A percentile compares a stretch with the other conserved stretches of the same genome.
Conservation (phyloP, 2,888 invertebrate species). For the Entomobrya multifasciata region DNA sequence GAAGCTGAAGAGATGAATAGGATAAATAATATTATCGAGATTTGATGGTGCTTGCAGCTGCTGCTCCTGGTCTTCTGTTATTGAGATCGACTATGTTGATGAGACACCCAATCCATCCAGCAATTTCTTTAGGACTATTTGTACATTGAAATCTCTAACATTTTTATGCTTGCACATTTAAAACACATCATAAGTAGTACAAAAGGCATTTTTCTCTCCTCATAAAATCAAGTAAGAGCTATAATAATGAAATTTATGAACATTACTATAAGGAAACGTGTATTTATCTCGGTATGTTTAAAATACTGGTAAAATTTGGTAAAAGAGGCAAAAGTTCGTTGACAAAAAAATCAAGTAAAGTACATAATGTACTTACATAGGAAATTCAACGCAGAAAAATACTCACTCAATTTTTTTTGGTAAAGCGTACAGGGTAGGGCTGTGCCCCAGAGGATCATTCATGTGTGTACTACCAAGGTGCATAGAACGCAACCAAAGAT, state of each 20-base stretch:
- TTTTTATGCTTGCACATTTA: not conserved
- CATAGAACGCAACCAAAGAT: not conserved
- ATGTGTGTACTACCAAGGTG: not conserved
- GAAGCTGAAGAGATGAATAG: constrained; percentile 44
- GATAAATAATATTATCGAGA: constrained; percentile 43
- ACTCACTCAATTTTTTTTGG: not conserved
- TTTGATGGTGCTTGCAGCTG: constrained; percentile 52
- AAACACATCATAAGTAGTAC: not conserved
- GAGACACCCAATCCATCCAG: constrained; percentile 53
- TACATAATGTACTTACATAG: too few species aligned
- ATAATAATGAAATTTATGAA: constrained; percentile 34
- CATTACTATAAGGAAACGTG: not conserved
- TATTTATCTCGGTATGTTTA: not conserved
- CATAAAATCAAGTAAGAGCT: constrained; percentile 56
- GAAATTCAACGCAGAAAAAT: too few species aligned
- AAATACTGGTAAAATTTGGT: constrained; percentile 5
- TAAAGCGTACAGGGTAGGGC: not conserved
- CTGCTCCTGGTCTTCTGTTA: constrained; percentile 40
- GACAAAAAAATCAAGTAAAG: too few species aligned
- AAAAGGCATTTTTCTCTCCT: constrained; percentile 38
- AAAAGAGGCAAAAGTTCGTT: not conserved
- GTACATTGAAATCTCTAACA: not conserved
- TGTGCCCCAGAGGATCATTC: not conserved
- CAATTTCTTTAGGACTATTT: not conserved
- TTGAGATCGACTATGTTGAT: constrained; percentile 27